These are phyloP conservation scores for Lasioglossum leucozonium DNA, from an alignment of 2,888 invertebrate species.

Conservation along the genomic window DNA sequence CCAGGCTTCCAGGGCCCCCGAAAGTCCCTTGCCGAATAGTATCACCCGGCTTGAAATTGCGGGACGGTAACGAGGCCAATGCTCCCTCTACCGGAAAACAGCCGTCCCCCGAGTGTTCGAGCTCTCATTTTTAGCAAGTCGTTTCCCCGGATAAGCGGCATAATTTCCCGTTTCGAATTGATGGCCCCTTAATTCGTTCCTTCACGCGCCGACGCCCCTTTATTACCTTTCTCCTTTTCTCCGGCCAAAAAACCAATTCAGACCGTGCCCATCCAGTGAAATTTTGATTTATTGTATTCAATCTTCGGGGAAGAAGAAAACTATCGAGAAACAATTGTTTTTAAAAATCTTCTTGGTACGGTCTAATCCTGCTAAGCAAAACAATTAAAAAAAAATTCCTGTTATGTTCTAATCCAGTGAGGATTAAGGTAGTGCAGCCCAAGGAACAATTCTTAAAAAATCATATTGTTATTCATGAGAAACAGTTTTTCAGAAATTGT, in stretches of 20 bases:
- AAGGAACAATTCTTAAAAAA: too few species aligned
- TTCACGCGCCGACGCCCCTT: not conserved
- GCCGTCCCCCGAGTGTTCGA: conserved; percentile 27
- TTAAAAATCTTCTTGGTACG: too few species aligned
- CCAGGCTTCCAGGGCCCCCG: not conserved
- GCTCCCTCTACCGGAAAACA: conserved; percentile 46
- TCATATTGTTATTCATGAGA: too few species aligned
- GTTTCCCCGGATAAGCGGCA: conserved; percentile 39
- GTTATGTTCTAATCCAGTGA: too few species aligned
- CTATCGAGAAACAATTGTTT: not conserved
- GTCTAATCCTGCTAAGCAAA: too few species aligned
- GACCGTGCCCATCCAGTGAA: not conserved
- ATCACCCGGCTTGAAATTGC: conserved; percentile 39
- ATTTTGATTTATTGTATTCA: not conserved
- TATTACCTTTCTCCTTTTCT: not conserved
- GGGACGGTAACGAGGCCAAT: conserved; percentile 30
- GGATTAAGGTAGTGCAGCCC: too few species aligned
- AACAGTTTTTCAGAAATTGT: too few species aligned
- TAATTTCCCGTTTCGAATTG: conserved; percentile 35
- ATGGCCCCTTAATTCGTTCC: conserved; percentile 30
- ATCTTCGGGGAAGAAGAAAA: not conserved
- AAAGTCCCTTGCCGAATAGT: conserved; percentile 19
- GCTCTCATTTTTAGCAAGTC: conserved; percentile 42
- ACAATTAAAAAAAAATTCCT: too few species aligned
- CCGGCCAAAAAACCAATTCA: not conserved